Conservation (phyloP, 1,140 invertebrate species). For the Drosophila arizonae region DNA sequence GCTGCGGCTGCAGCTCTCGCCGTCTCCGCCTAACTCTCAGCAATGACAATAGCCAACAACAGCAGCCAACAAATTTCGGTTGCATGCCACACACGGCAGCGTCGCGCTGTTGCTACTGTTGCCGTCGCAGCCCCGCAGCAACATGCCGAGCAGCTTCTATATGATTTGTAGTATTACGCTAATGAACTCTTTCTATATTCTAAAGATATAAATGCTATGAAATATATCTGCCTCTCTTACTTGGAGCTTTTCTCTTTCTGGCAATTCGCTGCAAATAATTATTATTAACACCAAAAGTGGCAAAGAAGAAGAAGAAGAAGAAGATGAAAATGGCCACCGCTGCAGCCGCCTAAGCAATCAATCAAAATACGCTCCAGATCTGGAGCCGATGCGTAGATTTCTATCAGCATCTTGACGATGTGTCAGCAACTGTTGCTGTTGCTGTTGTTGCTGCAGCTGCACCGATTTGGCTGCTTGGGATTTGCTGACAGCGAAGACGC, state of each 20-base stretch:
- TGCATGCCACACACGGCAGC: slow-evolving; percentile 71
- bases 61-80: slow-evolving; percentile 62
- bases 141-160: background rate
- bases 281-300: slow-evolving; percentile 80
- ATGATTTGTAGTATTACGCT: background rate
- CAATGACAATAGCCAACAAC: slow-evolving; percentile 31
- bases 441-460: slow-evolving; percentile 15
- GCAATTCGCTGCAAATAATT: slow-evolving; percentile 67
- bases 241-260: slow-evolving; percentile 3
- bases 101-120: slow-evolving; percentile 19
- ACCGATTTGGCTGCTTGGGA: slow-evolving; percentile 50
- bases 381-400: slow-evolving; percentile 60
- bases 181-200: no score
- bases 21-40: slow-evolving; percentile 13
- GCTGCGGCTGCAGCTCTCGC: slow-evolving; percentile 14
- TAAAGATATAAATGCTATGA: background rate
- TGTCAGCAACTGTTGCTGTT: slow-evolving; percentile 45
- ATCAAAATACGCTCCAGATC: slow-evolving; percentile 80
- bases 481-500: slow-evolving; percentile 52
- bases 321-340: slow-evolving; percentile 27
- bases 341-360: slow-evolving; percentile 58
- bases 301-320: slow-evolving; percentile 42
- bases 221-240: background rate
- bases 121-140: slow-evolving; percentile 18
- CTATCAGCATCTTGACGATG: slow-evolving; percentile 62